phyloP scores from a whole-genome alignment of 2,113 vertebrate species.

The Microcebus murinus region DNA sequence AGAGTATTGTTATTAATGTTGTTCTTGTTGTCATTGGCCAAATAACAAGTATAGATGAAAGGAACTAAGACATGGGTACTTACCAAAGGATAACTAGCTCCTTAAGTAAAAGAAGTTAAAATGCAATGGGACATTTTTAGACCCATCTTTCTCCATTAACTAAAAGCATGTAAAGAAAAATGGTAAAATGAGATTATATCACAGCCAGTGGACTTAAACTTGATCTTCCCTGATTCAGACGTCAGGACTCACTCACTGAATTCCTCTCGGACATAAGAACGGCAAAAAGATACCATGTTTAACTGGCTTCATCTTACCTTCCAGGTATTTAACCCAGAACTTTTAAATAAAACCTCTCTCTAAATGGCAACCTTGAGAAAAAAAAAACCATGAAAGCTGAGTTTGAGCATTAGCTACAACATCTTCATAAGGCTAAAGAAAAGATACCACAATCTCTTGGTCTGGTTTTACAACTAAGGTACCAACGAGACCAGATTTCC shows the following conservation, averaged over 20 bases:
- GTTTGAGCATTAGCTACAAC: neutral
- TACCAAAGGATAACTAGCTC: neutral
- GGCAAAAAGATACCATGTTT: neutral
- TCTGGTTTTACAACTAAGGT: neutral
- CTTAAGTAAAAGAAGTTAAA: neutral
- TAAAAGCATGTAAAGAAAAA: neutral
- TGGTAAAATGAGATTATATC: neutral
- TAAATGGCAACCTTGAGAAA: neutral
- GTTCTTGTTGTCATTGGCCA: neutral
- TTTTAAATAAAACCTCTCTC: neutral
- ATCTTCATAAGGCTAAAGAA: neutral
- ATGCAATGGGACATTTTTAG: neutral
- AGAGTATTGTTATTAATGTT: too few relatives aligned
- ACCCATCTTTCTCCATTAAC: neutral
- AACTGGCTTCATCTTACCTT: neutral
- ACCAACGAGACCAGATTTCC: neutral
- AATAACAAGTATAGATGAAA: neutral
- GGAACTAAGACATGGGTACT: neutral
- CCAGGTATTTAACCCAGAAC: neutral
- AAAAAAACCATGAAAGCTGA: rapidly evolving
- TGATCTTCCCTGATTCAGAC: neutral
- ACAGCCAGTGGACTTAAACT: neutral
- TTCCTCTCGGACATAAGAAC: neutral
- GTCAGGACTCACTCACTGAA: neutral
- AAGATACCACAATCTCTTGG: neutral